These are phyloP conservation scores for Castor canadensis DNA, from an alignment of 2,113 vertebrate genomes.

Conservation along the genomic window DNA sequence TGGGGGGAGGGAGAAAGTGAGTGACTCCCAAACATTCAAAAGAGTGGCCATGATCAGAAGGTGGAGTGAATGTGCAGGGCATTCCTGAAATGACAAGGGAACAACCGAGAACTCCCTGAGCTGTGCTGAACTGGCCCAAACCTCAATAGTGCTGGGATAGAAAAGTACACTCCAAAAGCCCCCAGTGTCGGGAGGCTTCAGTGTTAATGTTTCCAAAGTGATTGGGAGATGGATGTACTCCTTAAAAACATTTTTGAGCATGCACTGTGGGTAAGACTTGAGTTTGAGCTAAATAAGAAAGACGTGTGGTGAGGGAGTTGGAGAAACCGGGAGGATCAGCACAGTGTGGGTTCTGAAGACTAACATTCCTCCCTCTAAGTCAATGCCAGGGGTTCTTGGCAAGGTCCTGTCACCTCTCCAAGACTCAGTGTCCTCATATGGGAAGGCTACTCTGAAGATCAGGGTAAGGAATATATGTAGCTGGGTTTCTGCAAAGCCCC, in stretches of 20 bases:
- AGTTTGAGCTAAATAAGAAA: conserved; percentile 12
- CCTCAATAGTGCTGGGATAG: not conserved
- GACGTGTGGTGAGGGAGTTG: not conserved
- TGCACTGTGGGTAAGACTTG: not conserved
- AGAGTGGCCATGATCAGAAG: not conserved
- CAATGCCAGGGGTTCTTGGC: not conserved
- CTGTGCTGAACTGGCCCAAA: not conserved
- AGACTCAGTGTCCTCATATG: not conserved
- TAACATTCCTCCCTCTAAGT: not conserved
- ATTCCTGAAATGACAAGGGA: not conserved
- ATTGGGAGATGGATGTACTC: not conserved
- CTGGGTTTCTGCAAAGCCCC: not conserved
- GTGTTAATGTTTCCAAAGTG: not conserved
- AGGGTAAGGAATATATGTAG: not conserved
- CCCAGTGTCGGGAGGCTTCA: not conserved
- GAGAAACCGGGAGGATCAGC: rapidly evolving
- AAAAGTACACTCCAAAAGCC: not conserved
- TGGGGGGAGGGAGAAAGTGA: rapidly evolving
- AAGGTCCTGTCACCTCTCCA: not conserved
- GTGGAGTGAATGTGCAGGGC: not conserved
- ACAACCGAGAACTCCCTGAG: not conserved
- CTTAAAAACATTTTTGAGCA: not conserved
- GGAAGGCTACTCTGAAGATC: too few species aligned
- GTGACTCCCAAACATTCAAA: not conserved
- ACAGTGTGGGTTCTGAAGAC: too few species aligned